phyloP scores from a whole-genome alignment of 2,888 invertebrate species.

The Folsomia manolachei region DNA sequence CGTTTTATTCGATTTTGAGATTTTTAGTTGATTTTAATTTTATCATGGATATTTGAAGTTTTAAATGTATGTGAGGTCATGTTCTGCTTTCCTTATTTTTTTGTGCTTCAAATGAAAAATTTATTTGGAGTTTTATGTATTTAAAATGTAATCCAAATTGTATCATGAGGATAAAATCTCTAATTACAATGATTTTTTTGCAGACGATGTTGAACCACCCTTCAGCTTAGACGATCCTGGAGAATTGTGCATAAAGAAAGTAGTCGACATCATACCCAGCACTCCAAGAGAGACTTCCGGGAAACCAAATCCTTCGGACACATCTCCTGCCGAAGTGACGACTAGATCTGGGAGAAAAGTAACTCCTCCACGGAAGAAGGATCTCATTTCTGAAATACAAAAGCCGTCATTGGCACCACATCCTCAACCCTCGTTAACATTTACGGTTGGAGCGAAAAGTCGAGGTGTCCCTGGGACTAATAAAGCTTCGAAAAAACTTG shows the following conservation, averaged over 20 bases:
- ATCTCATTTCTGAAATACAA: background rate
- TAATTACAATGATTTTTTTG: background rate
- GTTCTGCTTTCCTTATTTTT: no score
- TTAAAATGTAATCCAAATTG: no score
- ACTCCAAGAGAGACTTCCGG: background rate
- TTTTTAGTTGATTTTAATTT: no score
- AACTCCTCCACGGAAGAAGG: background rate
- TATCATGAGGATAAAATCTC: no score
- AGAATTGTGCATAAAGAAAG: constrained; percentile 1
- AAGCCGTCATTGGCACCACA: background rate
- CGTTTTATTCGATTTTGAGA: no score
- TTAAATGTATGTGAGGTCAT: no score
- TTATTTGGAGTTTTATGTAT: no score
- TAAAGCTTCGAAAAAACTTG: background rate
- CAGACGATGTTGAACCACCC: background rate
- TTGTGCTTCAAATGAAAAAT: no score
- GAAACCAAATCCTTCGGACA: background rate
- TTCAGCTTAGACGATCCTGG: background rate
- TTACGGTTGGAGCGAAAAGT: background rate
- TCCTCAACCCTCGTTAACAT: background rate
- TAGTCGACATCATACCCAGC: background rate
- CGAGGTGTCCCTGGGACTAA: background rate
- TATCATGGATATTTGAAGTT: no score
- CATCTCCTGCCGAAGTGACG: background rate
- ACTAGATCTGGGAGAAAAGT: background rate